These are phyloP conservation scores for Ectemnius continuus DNA, from an alignment of 2,888 invertebrate genomes.

Conservation along the genomic window DNA sequence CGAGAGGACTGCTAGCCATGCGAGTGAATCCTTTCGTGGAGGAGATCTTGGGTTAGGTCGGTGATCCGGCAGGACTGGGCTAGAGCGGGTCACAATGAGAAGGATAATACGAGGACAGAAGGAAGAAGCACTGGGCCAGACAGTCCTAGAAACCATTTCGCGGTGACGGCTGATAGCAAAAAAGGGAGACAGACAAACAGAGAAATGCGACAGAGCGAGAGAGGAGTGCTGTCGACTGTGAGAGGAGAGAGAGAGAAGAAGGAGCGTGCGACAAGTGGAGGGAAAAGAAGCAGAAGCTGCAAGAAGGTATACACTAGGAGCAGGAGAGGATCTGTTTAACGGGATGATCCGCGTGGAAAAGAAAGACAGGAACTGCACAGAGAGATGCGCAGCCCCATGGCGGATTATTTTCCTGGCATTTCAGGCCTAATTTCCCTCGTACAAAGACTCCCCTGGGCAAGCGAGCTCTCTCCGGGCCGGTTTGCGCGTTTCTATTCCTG, in stretches of 20 bases:
- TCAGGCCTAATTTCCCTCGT: slow-evolving; percentile 76
- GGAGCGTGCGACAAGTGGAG: slow-evolving; percentile 28
- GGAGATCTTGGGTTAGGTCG: slow-evolving; percentile 41
- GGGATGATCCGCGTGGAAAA: slow-evolving; percentile 71
- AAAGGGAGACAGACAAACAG: slow-evolving; percentile 51
- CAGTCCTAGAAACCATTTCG: slow-evolving; percentile 74
- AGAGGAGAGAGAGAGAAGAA: slow-evolving; percentile 38
- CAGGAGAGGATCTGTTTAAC: slow-evolving; percentile 74
- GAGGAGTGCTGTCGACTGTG: slow-evolving; percentile 11
- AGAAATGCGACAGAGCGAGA: slow-evolving; percentile 38
- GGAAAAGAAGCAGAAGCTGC: slow-evolving; percentile 33
- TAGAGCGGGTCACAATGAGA: slow-evolving; percentile 53
- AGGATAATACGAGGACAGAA: slow-evolving; percentile 65
- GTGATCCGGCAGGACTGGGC: slow-evolving; percentile 59
- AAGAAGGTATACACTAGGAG: slow-evolving; percentile 40
- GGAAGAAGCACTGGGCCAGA: slow-evolving; percentile 66
- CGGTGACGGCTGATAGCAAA: slow-evolving; percentile 66
- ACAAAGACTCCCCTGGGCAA: slow-evolving; percentile 66
- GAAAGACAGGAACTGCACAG: slow-evolving; percentile 42
- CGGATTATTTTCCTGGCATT: slow-evolving; percentile 73
- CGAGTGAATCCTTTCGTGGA: slow-evolving; percentile 54
- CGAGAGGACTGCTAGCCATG: slow-evolving; percentile 48
- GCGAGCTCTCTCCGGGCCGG: slow-evolving; percentile 46
- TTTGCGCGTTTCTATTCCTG: slow-evolving; percentile 51
- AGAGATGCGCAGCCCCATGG: slow-evolving; percentile 19